Evolutionary conservation across 1,140 invertebrate species (phyloP).

Genomic region (Papilio xuthus): DNA sequence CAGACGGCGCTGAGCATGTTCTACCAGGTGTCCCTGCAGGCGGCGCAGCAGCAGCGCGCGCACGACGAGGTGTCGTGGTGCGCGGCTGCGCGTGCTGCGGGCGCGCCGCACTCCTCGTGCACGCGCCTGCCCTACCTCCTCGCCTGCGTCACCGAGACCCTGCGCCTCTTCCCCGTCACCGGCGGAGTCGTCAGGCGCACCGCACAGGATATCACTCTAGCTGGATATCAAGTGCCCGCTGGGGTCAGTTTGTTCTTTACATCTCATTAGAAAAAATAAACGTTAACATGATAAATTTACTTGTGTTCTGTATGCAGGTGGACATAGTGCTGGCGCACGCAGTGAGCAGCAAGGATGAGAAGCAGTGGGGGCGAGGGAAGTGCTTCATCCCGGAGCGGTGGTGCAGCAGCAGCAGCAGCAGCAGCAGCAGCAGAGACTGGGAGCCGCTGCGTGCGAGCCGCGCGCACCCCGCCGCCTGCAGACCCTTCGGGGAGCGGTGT

Average conservation of each 20-base stretch:
- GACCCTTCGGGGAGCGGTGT: slow-evolving; percentile 67
- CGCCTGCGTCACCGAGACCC: slow-evolving; percentile 61
- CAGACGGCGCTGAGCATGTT: slow-evolving; percentile 72
- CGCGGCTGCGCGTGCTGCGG: slow-evolving; percentile 57
- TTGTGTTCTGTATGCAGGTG: too few species aligned
- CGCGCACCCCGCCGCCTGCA: slow-evolving; percentile 62
- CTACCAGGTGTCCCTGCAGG: slow-evolving; percentile 72
- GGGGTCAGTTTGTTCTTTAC: slow-evolving; percentile 62
- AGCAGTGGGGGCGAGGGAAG: slow-evolving; percentile 65
- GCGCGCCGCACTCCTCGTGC: slow-evolving; percentile 36
- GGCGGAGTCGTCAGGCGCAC: slow-evolving; percentile 71
- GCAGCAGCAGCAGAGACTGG: too few species aligned
- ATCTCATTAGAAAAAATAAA: too few species aligned
- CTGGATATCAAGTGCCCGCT: slow-evolving; percentile 67
- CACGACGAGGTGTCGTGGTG: slow-evolving; percentile 72
- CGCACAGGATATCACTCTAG: slow-evolving; percentile 57
- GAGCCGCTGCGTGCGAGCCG: slow-evolving; percentile 59
- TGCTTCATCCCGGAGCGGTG: slow-evolving; percentile 73
- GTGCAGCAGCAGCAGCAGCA: too few species aligned
- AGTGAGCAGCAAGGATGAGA: slow-evolving; percentile 66
- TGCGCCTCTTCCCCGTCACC: slow-evolving; percentile 68
- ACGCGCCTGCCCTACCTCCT: slow-evolving; percentile 60
- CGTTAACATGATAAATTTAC: too few species aligned
- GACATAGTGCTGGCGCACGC: slow-evolving; percentile 75
- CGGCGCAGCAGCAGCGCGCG: slow-evolving; percentile 68